Base-by-base conservation (phyloP, 2,113 vertebrate genomes). In the Chloropsis hardwickii region DNA sequence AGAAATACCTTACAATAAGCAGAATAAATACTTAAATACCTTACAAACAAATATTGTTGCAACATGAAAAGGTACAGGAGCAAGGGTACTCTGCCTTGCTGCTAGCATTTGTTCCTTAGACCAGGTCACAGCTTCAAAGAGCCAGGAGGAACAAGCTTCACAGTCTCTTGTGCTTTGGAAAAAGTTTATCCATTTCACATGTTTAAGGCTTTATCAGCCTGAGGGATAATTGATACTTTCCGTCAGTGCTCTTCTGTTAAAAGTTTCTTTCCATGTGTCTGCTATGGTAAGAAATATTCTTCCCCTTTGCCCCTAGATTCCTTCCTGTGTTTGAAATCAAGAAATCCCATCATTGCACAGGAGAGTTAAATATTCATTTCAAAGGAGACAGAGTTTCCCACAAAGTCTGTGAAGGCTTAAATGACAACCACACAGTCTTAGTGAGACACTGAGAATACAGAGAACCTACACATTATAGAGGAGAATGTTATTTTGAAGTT, bases 291-390 rank as follows among this genome's bases (percentile, higher is more conserved):
- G 54, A 95, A 89, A 85, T 83, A 76, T 47, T 76, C 48, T 72
- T 81, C 44, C n/a, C 37, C 45, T 82, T 81, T 87, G 31, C 33
- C 70, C 78, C 53, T 67, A 60, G 73, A 92, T 56, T 92, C 71
- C 66, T 92, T 86, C 61, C 81, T 85, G 70, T 13, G 9, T 57
- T 77, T 90, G 81, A 90, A 93, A 87, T 82, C 50, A 88, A 95
- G 78, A 53, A 88, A 79, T 50, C 40, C 28, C 50, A 53, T 48
- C 74, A 33, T 29, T 85, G 44, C 53, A 44, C 40, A 79, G 35
- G 44, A 71, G 24, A 86, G 37, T 28, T 70, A 81, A 83, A 73
- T 78, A 73, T 9, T 62, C 1, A 27, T 74, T 86, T 95, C n/a
- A 81, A 91, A 78, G 45, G 31, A 79, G 45, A 45, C 28, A 57